These are phyloP conservation scores for Verasper variegatus DNA, from an alignment of 2,113 vertebrate species.

Conservation along the genomic window DNA sequence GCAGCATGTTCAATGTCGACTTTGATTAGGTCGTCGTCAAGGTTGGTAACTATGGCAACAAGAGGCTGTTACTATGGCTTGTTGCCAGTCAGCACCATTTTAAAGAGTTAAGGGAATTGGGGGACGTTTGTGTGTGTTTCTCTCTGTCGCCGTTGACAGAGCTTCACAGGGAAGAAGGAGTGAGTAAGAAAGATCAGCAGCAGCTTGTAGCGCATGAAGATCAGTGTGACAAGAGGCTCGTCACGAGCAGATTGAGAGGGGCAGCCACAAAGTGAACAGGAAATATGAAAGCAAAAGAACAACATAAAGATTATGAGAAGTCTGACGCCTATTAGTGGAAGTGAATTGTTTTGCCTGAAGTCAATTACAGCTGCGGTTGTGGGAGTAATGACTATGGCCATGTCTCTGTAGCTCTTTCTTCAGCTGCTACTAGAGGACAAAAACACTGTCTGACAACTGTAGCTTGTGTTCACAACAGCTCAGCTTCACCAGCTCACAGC, in stretches of 20 bases:
- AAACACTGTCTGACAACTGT: constrained; percentile 2
- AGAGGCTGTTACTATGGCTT: constrained; percentile 46
- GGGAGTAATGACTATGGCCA: constrained; percentile 50
- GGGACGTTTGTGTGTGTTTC: constrained; percentile 1
- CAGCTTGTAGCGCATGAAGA: constrained; percentile 34
- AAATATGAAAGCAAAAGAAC: constrained; percentile 34
- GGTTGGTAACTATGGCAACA: constrained; percentile 56
- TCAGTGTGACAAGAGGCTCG: constrained; percentile 22
- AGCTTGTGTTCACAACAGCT: constrained; percentile 26
- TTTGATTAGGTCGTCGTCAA: constrained; percentile 45
- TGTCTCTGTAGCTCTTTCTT: constrained; percentile 56
- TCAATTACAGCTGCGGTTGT: constrained; percentile 53
- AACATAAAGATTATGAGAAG: constrained; percentile 41
- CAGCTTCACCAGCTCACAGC: neutral
- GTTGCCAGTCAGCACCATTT: constrained; percentile 41
- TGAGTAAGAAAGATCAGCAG: constrained; percentile 8
- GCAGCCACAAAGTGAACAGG: constrained; percentile 18
- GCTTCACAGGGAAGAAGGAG: neutral
- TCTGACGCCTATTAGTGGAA: constrained; percentile 32
- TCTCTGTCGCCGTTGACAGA: neutral
- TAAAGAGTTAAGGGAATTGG: constrained; percentile 30
- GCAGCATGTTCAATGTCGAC: constrained; percentile 27
- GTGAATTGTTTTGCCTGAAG: constrained; percentile 56
- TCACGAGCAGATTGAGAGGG: neutral
- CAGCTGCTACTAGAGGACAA: constrained; percentile 52